These are phyloP conservation scores for Melipona quadrifasciata DNA, from an alignment of 1,140 invertebrate species.

Conservation along the genomic window DNA sequence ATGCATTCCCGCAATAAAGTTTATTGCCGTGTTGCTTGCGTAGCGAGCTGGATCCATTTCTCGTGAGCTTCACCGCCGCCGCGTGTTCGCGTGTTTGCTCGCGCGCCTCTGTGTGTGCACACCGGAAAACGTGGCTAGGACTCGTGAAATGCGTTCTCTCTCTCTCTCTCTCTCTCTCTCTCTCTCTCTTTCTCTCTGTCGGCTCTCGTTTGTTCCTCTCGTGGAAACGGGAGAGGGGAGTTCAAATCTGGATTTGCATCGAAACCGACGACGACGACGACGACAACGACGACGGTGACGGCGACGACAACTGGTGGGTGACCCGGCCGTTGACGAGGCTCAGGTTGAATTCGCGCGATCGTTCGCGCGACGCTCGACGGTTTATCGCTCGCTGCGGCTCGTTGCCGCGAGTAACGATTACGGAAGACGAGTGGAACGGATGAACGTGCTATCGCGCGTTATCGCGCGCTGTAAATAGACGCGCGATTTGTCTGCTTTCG, in stretches of 20 bases:
- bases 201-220: no score
- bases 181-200: background rate
- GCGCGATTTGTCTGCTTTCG: background rate
- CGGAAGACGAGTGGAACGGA: background rate
- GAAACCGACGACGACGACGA: conserved; percentile 21
- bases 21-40: conserved; percentile 75
- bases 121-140: conserved; percentile 42
- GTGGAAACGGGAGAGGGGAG: conserved; percentile 26
- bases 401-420: conserved; percentile 6
- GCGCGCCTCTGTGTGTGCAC: conserved; percentile 27
- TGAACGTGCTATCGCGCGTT: background rate
- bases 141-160: conserved; percentile 41
- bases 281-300: background rate
- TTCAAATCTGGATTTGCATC: conserved; percentile 35
- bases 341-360: background rate
- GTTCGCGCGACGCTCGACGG: conserved; percentile 1
- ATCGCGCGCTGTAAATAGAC: conserved; percentile 11
- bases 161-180: background rate
- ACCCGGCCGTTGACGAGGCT: conserved; percentile 15
- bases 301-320: conserved; percentile 12
- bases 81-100: conserved; percentile 45
- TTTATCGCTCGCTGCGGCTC: conserved; percentile 6
- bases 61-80: conserved; percentile 41
- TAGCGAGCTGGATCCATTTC: conserved; percentile 59
- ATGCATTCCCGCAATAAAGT: conserved; percentile 77